Conservation (phyloP, 2,888 invertebrate genomes). For the Drosophila tripunctata region DNA sequence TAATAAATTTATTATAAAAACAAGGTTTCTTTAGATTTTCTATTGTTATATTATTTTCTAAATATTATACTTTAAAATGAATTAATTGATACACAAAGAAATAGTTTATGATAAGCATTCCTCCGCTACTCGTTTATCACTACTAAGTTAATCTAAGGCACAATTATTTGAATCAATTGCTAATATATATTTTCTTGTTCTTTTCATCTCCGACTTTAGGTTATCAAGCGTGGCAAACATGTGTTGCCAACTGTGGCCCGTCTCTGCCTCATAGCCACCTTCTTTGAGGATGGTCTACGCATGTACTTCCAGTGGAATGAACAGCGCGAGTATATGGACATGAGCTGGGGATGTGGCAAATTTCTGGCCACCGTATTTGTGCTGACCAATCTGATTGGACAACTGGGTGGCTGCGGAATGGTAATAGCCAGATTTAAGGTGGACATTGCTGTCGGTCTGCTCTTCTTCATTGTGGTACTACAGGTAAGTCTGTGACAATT, state of each 20-base stretch:
- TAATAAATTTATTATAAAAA: too few relatives aligned
- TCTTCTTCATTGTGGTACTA: slow-evolving; percentile 97
- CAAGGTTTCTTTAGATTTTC: too few relatives aligned
- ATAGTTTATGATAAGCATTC: too few relatives aligned
- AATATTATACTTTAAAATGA: too few relatives aligned
- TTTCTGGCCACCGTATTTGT: slow-evolving; percentile 98
- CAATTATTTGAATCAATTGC: slow-evolving; percentile 5
- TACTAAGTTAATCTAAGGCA: neutral
- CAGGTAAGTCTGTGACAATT: slow-evolving; percentile 89
- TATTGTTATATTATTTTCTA: too few relatives aligned
- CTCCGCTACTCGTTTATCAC: too few relatives aligned
- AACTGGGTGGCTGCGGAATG: slow-evolving; percentile 98
- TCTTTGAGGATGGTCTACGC: slow-evolving; percentile 98
- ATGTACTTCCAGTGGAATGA: slow-evolving; percentile 99
- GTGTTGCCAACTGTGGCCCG: slow-evolving; percentile 97
- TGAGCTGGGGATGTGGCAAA: slow-evolving; percentile 98
- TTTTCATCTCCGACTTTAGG: slow-evolving; percentile 86
- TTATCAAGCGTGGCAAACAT: slow-evolving; percentile 95
- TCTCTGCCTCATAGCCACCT: slow-evolving; percentile 98
- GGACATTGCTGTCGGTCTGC: slow-evolving; percentile 94
- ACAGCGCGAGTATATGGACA: slow-evolving; percentile 98
- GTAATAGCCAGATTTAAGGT: slow-evolving; percentile 96
- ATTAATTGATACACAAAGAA: too few relatives aligned
- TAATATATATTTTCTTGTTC: slow-evolving; percentile 1
- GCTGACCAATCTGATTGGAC: slow-evolving; percentile 96